Conservation (phyloP, 1,140 invertebrate species). For the Capitella teleta region DNA sequence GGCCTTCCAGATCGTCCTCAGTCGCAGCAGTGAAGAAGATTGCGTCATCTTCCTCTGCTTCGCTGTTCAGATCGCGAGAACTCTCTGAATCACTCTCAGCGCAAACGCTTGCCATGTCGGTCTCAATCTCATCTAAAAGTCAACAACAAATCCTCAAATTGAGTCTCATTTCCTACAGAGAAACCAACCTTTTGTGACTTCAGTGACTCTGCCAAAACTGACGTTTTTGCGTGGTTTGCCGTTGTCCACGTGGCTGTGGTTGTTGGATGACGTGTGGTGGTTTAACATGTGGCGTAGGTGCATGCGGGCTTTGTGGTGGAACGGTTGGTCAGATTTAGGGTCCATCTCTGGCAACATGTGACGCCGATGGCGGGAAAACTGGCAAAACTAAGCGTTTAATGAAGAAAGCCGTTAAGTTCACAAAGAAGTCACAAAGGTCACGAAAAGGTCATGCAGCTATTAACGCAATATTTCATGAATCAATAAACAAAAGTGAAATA, state of each 20-base stretch:
- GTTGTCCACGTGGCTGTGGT: background rate
- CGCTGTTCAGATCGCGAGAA: too few relatives aligned
- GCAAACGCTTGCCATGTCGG: too few relatives aligned
- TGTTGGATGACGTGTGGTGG: slow-evolving; percentile 43
- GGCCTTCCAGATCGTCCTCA: background rate
- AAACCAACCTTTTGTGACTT: too few relatives aligned
- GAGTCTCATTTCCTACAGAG: too few relatives aligned
- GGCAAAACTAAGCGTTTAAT: slow-evolving; percentile 1
- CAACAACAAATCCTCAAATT: background rate
- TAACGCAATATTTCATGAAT: background rate
- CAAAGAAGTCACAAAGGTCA: background rate
- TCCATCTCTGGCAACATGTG: slow-evolving; percentile 85
- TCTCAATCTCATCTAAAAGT: background rate
- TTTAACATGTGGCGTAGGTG: slow-evolving; percentile 75
- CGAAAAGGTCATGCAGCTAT: background rate
- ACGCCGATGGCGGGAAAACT: slow-evolving; percentile 60
- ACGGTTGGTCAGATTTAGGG: slow-evolving; percentile 46
- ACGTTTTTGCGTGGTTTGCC: slow-evolving; percentile 14
- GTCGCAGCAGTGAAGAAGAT: background rate
- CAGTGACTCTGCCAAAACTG: slow-evolving; percentile 12
- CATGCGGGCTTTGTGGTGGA: slow-evolving; percentile 83
- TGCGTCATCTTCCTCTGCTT: too few relatives aligned
- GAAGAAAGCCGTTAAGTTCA: background rate
- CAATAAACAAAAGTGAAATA: background rate
- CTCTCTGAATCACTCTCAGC: too few relatives aligned